Base-by-base conservation (phyloP, 2,113 vertebrate species). In the Nannobrachium achirus region DNA sequence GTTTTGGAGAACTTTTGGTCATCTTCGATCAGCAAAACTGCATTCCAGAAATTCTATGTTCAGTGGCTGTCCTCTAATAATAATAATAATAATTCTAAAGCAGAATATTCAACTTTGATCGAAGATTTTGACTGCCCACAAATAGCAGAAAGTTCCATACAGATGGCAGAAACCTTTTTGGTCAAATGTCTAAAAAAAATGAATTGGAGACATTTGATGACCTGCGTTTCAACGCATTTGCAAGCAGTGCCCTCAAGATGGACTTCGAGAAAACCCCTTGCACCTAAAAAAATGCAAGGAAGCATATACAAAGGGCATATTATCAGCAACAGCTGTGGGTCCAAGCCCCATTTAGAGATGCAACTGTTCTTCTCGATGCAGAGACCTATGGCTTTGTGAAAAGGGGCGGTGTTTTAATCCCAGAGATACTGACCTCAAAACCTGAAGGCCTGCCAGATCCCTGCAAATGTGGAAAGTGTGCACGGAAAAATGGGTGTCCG, bases 291-390 rank as follows among this genome's bases (percentile, higher is more conserved):
- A 18, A 25, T 55, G 52, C 52, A 55, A 19, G 52, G 18, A 55
- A 55, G 19, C 52, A 55, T 20, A 55, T 49, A 14, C 52, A 55
- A 55, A 20, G 52, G 18, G 52, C 52, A 14, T 55, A 55, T 20
- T 55, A 25, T 25, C 20, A 25, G 20, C 20, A 25, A 25, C 20
- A 25, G 20, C 20, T 25, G 20, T 25, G 52, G 52, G 52, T 55
- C 52, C 52, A 55, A 55, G 52, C 52, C n/a, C 52, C 52, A 55
- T 55, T 55, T 55, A 55, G n/a, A 55, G 52, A 55, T 19, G 52
- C 52, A 15, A 55, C 52, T 16, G 8, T 8, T 8, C 19, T 25
- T 8, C 18, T 56, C 5, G 38, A 56, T 56, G 55, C 55, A 38
- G 55, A 56, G 10, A 2, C 55, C 11, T 38, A 56, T 56, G 55